Evolutionary conservation across 2,888 invertebrate species (phyloP), one percentile per base, ranked within the genome.

Genomic region (Hirudinaria manillensis): DNA sequence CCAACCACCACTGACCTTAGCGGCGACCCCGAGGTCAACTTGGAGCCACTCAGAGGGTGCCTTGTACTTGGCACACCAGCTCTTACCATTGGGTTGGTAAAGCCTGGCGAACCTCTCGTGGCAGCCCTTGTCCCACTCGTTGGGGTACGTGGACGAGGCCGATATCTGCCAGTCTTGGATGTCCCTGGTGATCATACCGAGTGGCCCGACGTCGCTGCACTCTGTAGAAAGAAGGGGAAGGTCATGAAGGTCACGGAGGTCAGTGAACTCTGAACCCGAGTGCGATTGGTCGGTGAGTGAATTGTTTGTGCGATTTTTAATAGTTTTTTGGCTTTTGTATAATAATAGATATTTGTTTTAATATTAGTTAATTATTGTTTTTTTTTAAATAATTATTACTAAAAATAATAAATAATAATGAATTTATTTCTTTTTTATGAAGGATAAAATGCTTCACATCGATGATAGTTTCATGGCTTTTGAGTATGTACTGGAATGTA

Each of bases 131-230:
- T 86, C 86, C 83, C 85, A 86, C 38, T 83, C 81, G 76, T 82
- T 81, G 1, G 85, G 84, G 78, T 84, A 84, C 27, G 85, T 83
- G 24, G 87, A 87, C n/a, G 86, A 86, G 29, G 87, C 86, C 7
- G 87, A 86, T 77, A 88, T 84, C 81, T 88, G 88, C 87, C 87
- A 87, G 81, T 88, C 87, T 79, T 86, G 83, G 65, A 88, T 87
- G 27, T 83, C 83, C 0, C 87, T 87, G 3, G 86, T 85, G 78
- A 87, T 87, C 84, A 88, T 82, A 3, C 88, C 88, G 78, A 88
- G 82, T 0, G 80, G 79, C 27, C 77, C 78, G 32, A 75, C 78
- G 55, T 75, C 73, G 68, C 74, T 77, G 72, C 80, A 80, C 29
- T 45, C 79, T 80, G 72, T 0, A 76, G 19, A 3, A 7, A 65